Base-by-base conservation (phyloP, 2,888 invertebrate species). In the Aquatica leii region DNA sequence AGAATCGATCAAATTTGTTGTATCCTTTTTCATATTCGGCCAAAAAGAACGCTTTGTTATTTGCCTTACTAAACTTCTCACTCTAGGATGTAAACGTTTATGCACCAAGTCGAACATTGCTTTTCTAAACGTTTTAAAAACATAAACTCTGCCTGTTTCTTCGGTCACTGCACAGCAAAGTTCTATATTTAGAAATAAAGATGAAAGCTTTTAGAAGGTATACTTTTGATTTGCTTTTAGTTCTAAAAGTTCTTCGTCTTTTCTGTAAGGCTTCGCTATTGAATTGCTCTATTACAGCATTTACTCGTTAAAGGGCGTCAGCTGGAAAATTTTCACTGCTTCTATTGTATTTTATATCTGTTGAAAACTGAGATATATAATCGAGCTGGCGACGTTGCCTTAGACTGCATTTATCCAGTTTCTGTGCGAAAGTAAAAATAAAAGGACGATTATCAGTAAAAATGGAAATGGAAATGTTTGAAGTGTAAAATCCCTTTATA, bases 341-440 rank as follows among this genome's bases (percentile, higher is more conserved):
- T 20, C 34, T 20, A 4, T 54, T 48, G 46, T 60, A 54, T 17
- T 17, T 35, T 11, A 60, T 60, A 24, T 65, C n/a, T n/a, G n/a
- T n/a, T n/a, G n/a, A n/a, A n/a, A n/a, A n/a, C n/a, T n/a, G n/a
- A n/a, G n/a, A n/a, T n/a, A n/a, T n/a, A n/a, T n/a, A n/a, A n/a
- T n/a, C n/a, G n/a, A n/a, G n/a, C n/a, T n/a, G n/a, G n/a, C 66
- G 34, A 14, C 31, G 40, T 54, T 66, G 66, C 24, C 66, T n/a
- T 21, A 64, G 66, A 2, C 15, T 37, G 11, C 20, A 55, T 40
- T 75, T 76, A 2, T 75, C 74, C 3, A 70, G 51, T n/a, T 73
- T 72, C 53, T 74, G 68, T 2, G 55, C 15, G 58, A 81, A 77
- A 0, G 79, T 77, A 46, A 64, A 78, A 0, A 62, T 71, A 2